phyloP scores from a whole-genome alignment of 2,797 vertebrate species.

The Zalophus californianus region DNA sequence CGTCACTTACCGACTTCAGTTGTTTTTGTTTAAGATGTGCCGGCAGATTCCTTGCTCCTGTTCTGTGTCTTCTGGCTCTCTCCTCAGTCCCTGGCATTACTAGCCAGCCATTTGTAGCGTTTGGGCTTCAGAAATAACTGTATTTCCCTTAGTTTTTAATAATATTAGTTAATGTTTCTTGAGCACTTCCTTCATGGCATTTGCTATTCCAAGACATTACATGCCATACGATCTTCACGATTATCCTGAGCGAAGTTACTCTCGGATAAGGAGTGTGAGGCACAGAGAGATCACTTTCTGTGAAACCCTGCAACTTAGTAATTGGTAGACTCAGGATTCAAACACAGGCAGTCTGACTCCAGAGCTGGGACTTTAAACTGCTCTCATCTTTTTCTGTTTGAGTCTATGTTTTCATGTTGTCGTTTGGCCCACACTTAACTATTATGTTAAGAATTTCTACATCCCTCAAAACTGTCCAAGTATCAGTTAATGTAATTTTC shows the following conservation, averaged over 20 bases:
- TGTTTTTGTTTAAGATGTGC: not conserved
- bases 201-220: not conserved
- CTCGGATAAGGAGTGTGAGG: not conserved
- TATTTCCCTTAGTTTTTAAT: not conserved
- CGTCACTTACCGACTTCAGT: not conserved
- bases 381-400: not conserved
- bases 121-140: constrained; percentile 9
- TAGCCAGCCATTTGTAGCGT: not conserved
- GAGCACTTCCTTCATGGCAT: not conserved
- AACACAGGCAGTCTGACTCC: not conserved
- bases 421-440: not conserved
- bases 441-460: not conserved
- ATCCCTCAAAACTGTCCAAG: not conserved
- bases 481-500: constrained; percentile 17
- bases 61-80: not conserved
- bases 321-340: not conserved
- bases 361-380: not conserved
- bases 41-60: not conserved
- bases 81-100: not conserved
- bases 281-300: not conserved
- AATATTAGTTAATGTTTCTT: not conserved
- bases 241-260: not conserved
- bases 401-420: not conserved
- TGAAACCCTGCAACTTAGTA: not conserved
- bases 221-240: not conserved